phyloP scores from a whole-genome alignment of 2,888 invertebrate species.

The Drosophila siamana region DNA sequence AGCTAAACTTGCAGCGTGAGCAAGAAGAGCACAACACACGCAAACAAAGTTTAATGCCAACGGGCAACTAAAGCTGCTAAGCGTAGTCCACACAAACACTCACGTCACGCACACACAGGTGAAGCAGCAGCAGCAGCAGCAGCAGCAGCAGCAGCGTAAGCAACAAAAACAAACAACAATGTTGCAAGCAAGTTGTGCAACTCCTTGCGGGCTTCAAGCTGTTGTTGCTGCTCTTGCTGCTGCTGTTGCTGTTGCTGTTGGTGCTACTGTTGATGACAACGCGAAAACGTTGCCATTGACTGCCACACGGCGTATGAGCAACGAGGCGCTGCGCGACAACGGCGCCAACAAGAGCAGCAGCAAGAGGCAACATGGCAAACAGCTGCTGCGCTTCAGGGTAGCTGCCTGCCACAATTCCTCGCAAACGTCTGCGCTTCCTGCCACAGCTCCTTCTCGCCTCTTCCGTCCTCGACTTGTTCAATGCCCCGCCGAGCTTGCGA shows the following conservation, averaged over 20 bases:
- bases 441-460: background rate
- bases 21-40: constrained; percentile 16
- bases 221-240: constrained; percentile 25
- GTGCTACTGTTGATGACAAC: constrained; percentile 60
- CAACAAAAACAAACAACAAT: constrained; percentile 57
- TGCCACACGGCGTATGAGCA: constrained; percentile 73
- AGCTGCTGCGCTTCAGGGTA: constrained; percentile 48
- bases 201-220: constrained; percentile 40
- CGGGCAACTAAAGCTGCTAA: constrained; percentile 65
- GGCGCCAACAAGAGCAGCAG: constrained; percentile 24
- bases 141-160: too few species aligned
- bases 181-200: constrained; percentile 55
- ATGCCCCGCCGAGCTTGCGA: constrained; percentile 36
- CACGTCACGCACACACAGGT: constrained; percentile 36
- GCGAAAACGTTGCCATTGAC: constrained; percentile 62
- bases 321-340: constrained; percentile 40
- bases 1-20: constrained; percentile 63
- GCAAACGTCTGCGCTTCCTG: background rate
- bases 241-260: constrained; percentile 54
- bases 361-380: constrained; percentile 29
- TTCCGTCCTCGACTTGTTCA: background rate
- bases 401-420: background rate
- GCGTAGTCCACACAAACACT: constrained; percentile 40
- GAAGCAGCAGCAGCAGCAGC: too few species aligned
- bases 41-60: constrained; percentile 68